phyloP scores from a whole-genome alignment of 2,888 invertebrate genomes.

The Tromatobia lineatoria region DNA sequence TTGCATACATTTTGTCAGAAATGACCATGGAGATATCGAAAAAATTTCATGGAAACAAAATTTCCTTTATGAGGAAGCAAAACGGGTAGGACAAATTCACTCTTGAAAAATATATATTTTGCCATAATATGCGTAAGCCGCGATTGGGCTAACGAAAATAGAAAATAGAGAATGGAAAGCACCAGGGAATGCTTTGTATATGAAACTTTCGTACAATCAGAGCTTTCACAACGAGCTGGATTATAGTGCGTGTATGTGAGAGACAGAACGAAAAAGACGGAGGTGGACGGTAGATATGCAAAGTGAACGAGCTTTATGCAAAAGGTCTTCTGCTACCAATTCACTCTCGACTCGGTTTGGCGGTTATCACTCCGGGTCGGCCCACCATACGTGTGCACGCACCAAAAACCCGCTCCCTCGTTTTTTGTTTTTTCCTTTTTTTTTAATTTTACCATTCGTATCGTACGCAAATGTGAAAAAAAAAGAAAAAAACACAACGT shows the following conservation, averaged over 20 bases:
- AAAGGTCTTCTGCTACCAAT: slow-evolving; percentile 79
- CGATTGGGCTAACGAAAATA: slow-evolving; percentile 58
- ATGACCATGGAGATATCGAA: no score
- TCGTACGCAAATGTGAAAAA: slow-evolving; percentile 64
- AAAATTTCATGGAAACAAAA: no score
- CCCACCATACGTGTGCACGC: slow-evolving; percentile 59
- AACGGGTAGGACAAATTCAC: neutral
- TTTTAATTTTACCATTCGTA: slow-evolving; percentile 65
- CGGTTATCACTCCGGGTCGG: slow-evolving; percentile 68
- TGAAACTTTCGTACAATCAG: slow-evolving; percentile 54
- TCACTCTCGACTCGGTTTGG: slow-evolving; percentile 75
- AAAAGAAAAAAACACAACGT: neutral
- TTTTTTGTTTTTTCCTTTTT: slow-evolving; percentile 42
- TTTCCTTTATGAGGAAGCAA: neutral
- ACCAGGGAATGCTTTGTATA: slow-evolving; percentile 47
- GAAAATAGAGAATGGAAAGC: slow-evolving; percentile 50
- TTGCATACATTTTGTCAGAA: no score
- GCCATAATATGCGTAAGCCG: slow-evolving; percentile 24
- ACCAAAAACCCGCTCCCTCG: slow-evolving; percentile 21
- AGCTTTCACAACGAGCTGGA: slow-evolving; percentile 50
- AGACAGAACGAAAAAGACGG: slow-evolving; percentile 46
- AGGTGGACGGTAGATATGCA: slow-evolving; percentile 77
- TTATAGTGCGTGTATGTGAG: slow-evolving; percentile 34
- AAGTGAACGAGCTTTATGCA: slow-evolving; percentile 78
- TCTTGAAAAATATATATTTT: slow-evolving; percentile 12